Conservation (phyloP, 2,113 vertebrate genomes). For the Hippolais icterina region DNA sequence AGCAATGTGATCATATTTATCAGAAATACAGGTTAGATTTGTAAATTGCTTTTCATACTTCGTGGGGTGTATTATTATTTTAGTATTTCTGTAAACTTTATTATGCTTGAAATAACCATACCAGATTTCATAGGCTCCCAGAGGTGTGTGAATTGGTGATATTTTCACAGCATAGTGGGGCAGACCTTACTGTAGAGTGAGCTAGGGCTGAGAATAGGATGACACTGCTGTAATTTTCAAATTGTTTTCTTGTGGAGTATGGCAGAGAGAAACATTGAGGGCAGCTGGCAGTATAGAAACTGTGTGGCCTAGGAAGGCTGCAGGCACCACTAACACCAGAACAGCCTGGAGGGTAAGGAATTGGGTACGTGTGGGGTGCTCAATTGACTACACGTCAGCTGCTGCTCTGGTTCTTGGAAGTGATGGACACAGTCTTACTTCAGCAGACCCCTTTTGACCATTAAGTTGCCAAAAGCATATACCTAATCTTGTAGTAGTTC, state of each 20-base stretch:
- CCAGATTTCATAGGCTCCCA: not conserved
- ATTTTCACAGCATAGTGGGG: not conserved
- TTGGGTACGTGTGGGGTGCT: fast-evolving
- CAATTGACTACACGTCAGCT: fast-evolving
- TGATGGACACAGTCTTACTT: not conserved
- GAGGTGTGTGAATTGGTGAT: not conserved
- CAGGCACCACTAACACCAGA: not conserved
- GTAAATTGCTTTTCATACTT: not conserved
- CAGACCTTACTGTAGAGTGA: not conserved
- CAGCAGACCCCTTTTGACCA: not conserved
- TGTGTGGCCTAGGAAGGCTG: not conserved
- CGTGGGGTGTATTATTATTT: not conserved
- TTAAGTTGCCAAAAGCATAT: not conserved
- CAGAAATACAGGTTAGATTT: not conserved
- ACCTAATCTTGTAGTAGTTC: not conserved
- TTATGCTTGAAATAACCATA: not conserved
- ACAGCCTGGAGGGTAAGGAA: not conserved
- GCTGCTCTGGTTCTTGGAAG: not conserved
- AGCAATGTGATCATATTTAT: not conserved
- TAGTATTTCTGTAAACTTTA: not conserved
- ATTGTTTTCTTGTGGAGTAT: not conserved
- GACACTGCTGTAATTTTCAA: not conserved
- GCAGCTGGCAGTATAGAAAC: not conserved
- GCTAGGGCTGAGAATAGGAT: not conserved
- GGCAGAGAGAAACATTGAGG: not conserved